Base-by-base conservation (phyloP, 1,140 invertebrate species). In the Pissodes strobi region DNA sequence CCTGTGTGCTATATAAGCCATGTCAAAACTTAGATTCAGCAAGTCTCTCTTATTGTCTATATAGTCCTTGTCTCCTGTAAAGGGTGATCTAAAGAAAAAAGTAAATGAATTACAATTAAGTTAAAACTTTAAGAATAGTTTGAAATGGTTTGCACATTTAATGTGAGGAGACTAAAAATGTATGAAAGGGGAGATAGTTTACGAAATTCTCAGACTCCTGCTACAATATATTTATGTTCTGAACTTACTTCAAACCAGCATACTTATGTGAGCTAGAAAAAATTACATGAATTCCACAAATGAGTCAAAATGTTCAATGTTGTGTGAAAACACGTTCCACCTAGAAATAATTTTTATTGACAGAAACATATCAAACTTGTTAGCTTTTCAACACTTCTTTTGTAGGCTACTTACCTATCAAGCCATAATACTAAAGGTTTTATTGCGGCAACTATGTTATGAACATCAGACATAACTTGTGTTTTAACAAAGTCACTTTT, bases 351-450 rank as follows among this genome's bases (percentile, higher is more conserved):
- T n/a, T n/a, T n/a, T n/a, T n/a, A n/a, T n/a, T n/a, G n/a, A n/a
- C n/a, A n/a, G n/a, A n/a, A n/a, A n/a, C n/a, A n/a, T n/a, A n/a
- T n/a, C n/a, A n/a, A n/a, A n/a, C n/a, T n/a, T n/a, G n/a, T n/a
- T n/a, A n/a, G n/a, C n/a, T n/a, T n/a, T n/a, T n/a, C n/a, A n/a
- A n/a, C n/a, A n/a, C n/a, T n/a, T n/a, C n/a, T n/a, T n/a, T n/a
- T n/a, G n/a, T n/a, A n/a, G n/a, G n/a, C n/a, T n/a, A n/a, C n/a
- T 34, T 75, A 88, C 83, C 88, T 84, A 73, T 95, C 91, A 12
- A 97, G 79, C 90, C 93, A 95, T 70, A 87, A 87, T n/a, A 93
- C 88, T 13, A 96, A 77, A 48, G 89, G 88, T 79, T 95, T 96
- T n/a, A 95, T 86, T 27, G 88, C 87, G 27, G 84, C 85, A 66